A percentile compares a stretch with the other conserved stretches of the same genome.
phyloP scores from a whole-genome alignment of 2,888 invertebrate genomes.

The Strigamia transsilvanica region DNA sequence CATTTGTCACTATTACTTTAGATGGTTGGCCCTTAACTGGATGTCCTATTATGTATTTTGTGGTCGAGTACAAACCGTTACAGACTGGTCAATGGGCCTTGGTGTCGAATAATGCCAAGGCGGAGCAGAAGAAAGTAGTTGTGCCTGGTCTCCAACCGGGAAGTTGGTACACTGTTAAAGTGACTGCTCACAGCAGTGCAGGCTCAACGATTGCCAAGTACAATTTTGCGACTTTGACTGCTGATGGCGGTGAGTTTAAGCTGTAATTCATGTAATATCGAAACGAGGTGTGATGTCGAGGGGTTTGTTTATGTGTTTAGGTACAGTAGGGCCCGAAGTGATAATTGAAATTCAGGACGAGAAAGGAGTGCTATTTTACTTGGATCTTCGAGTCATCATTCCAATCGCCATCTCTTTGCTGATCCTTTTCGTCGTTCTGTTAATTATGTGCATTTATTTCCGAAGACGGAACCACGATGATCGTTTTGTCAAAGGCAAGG shows the following conservation, averaged over 20 bases:
- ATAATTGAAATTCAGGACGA: constrained; percentile 50
- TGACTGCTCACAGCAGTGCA: constrained; percentile 68
- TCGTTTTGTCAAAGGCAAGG: constrained; percentile 53
- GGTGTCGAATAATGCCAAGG: constrained; percentile 91
- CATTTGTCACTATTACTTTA: constrained; percentile 83
- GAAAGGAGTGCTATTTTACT: constrained; percentile 52
- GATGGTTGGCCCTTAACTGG: constrained; percentile 94
- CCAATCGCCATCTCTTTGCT: constrained; percentile 52
- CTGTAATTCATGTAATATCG: neutral
- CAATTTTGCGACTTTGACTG: constrained; percentile 55
- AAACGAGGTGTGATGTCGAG: neutral
- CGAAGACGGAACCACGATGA: constrained; percentile 53
- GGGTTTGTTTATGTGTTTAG: neutral
- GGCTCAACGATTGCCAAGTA: constrained; percentile 54
- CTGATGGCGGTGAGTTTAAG: constrained; percentile 53
- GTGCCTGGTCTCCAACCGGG: constrained; percentile 91
- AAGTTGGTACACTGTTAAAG: constrained; percentile 89
- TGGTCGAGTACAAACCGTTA: constrained; percentile 86
- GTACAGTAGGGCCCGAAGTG: constrained; percentile 50
- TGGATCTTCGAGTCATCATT: constrained; percentile 53
- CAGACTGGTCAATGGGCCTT: constrained; percentile 81
- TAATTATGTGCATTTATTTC: constrained; percentile 53
- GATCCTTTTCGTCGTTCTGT: constrained; percentile 52
- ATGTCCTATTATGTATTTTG: constrained; percentile 94
- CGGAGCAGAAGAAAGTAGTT: constrained; percentile 84